A percentile compares a stretch with the other conserved stretches of the same genome.
phyloP scores from a whole-genome alignment of 2,113 vertebrate genomes.

The Coptodon bakossiorum region DNA sequence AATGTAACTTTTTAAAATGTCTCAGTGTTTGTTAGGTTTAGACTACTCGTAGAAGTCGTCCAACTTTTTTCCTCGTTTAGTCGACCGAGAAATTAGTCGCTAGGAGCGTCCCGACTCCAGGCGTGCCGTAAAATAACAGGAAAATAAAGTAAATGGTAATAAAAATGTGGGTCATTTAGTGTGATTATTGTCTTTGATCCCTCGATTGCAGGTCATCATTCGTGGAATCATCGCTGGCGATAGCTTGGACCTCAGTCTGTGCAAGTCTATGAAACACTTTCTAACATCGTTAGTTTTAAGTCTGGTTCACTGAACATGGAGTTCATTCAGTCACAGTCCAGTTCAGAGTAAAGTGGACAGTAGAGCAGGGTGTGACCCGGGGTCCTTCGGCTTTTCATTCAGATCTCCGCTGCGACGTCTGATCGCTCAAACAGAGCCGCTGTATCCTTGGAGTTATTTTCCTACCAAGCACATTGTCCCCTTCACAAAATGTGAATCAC shows the following conservation, averaged over 20 bases:
- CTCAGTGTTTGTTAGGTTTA: neutral
- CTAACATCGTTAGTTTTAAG: neutral
- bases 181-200: neutral
- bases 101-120: neutral
- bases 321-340: accelerated
- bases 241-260: neutral
- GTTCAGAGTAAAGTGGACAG: neutral
- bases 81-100: neutral
- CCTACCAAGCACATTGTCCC: neutral
- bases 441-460: neutral
- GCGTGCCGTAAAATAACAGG: neutral
- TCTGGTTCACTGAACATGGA: neutral
- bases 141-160: neutral
- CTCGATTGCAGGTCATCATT: neutral
- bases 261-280: too few relatives aligned
- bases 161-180: neutral
- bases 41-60: neutral
- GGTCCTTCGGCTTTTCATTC: neutral
- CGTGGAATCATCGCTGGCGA: neutral
- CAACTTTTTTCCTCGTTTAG: neutral
- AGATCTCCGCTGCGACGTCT: neutral
- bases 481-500: neutral
- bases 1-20: neutral
- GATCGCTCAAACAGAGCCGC: neutral
- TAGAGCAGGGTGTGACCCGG: neutral